Evolutionary conservation across 2,888 invertebrate genomes (phyloP), one percentile per base, ranked within the genome.

Genomic region (Mamestra brassicae): DNA sequence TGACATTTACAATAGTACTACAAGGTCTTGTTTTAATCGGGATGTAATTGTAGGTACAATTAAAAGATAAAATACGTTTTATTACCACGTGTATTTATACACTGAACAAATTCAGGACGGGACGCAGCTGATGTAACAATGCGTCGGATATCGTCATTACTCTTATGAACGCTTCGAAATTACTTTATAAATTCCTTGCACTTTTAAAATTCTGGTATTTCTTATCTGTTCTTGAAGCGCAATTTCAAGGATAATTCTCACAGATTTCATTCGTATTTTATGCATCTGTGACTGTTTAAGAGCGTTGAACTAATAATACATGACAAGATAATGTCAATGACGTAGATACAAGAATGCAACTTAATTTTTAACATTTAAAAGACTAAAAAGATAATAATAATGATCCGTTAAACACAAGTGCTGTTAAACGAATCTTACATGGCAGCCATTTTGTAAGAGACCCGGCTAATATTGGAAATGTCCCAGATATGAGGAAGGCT

Each of bases 91-190:
- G 64, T 71, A 74, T 75, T 68, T 71, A 74, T 70, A 68, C 11
- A 58, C n/a, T 73, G 38, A 70, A 72, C 61, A 55, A 79, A 68
- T 74, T 81, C 45, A 34, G 60, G 58, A 60, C 72, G 36, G 66
- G 68, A 71, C 65, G 54, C 74, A 73, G 75, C 83, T 87, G 87
- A 85, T 87, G 87, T 73, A 85, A 85, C 73, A 75, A 66, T 42
- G 45, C 64, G 36, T 17, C 63, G 60, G n/a, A 63, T 73, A 55
- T 54, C 71, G 60, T 87, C 80, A 87, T 34, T 38, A 38, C 36
- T 38, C 38, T 10, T 36, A 47, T 38, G 15, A 47, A 58, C 4
- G 42, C 63, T 52, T 54, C 38, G 26, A 60, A 38, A 52, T 50
- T 11, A 63, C 5, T 60, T 47, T 34, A 36, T 36, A 61, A 50